Evolutionary conservation across 2,797 vertebrate genomes (phyloP).

Genomic region (Sciurus carolinensis): DNA sequence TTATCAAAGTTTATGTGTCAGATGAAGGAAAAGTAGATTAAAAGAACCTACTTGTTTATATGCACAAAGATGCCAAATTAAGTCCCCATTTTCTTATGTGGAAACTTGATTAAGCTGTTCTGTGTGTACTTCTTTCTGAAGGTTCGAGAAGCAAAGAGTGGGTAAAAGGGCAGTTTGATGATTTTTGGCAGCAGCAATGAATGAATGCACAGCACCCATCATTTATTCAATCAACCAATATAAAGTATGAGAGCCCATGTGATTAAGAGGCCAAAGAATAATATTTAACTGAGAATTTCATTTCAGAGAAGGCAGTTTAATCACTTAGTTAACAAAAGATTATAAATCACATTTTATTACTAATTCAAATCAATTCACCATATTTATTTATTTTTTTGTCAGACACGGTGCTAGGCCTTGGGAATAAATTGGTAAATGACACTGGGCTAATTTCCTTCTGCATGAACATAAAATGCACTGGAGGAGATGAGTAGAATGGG

Average conservation of each 20-base stretch:
- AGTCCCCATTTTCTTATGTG: neutral
- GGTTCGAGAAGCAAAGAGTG: neutral
- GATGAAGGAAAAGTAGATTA: constrained; percentile 75
- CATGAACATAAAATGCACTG: neutral
- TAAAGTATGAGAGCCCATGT: neutral
- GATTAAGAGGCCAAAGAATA: constrained; percentile 39
- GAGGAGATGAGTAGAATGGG: neutral
- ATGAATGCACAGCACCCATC: neutral
- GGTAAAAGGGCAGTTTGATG: neutral
- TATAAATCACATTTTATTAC: constrained; percentile 61
- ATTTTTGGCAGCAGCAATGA: neutral
- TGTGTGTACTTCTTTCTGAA: constrained; percentile 50
- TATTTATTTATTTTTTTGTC: neutral
- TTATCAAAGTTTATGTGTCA: constrained; percentile 85
- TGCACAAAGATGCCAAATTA: constrained; percentile 56
- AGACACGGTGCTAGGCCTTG: neutral
- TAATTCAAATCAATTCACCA: constrained; percentile 5
- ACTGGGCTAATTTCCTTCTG: neutral
- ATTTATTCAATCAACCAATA: constrained; percentile 45
- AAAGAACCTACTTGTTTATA: constrained; percentile 71
- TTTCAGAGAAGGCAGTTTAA: constrained; percentile 45
- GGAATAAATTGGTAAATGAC: constrained; percentile 3
- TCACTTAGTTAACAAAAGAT: constrained; percentile 2
- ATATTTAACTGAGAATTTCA: constrained; percentile 69
- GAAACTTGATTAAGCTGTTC: constrained; percentile 67